These are phyloP conservation scores for Elymnias hypermnestra DNA, from an alignment of 1,140 invertebrate genomes.

Conservation along the genomic window DNA sequence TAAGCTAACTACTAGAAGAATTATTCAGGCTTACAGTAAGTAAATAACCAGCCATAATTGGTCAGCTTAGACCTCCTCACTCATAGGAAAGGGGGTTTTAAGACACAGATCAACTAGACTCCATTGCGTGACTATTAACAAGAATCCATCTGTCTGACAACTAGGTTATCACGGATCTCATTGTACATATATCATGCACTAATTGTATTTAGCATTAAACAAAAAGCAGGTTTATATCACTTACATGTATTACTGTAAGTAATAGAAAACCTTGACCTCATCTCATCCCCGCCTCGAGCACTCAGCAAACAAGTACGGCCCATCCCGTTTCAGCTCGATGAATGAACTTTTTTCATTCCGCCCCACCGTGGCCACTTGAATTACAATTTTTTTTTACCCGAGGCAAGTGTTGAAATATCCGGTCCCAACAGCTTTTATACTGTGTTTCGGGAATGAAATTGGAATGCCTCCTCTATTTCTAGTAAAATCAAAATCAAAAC, in stretches of 20 bases:
- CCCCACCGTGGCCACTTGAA: slow-evolving; percentile 2
- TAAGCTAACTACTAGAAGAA: too few relatives aligned
- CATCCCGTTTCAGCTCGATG: slow-evolving; percentile 3
- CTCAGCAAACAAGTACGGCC: slow-evolving; percentile 1
- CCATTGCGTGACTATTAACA: too few relatives aligned
- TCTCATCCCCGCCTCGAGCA: not conserved
- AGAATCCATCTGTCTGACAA: too few relatives aligned
- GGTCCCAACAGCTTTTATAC: not conserved
- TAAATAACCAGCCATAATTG: too few relatives aligned
- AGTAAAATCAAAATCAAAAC: too few relatives aligned
- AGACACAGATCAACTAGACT: too few relatives aligned
- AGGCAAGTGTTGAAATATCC: slow-evolving; percentile 6
- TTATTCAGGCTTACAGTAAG: too few relatives aligned
- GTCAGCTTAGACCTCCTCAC: too few relatives aligned
- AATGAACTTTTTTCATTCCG: slow-evolving; percentile 7
- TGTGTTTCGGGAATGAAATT: not conserved
- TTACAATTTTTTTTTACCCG: slow-evolving; percentile 5
- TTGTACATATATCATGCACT: not conserved
- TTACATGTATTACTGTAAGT: slow-evolving; percentile 4
- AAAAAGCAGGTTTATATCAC: not conserved
- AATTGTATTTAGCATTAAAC: not conserved
- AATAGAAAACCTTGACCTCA: slow-evolving; percentile 2
- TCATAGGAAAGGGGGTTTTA: too few relatives aligned
- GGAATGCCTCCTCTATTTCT: too few relatives aligned
- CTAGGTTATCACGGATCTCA: too few relatives aligned